Base-by-base conservation (phyloP, 2,888 invertebrate species). In the Pyrgus malvae region DNA sequence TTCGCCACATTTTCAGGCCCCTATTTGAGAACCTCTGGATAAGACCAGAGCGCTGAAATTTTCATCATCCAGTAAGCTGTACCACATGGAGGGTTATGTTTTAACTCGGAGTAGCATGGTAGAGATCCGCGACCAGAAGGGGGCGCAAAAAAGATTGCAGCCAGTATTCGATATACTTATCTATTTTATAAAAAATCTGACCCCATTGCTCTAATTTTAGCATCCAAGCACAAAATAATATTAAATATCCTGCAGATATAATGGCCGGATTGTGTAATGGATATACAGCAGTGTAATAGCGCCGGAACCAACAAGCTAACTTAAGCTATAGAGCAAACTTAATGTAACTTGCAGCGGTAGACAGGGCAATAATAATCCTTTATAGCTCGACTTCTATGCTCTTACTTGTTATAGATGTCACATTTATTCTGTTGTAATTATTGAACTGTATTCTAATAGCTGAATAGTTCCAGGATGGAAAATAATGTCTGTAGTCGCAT, bases 321-420 rank as follows among this genome's bases (percentile, higher is more conserved):
- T 78, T 76, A 71, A 76, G 75, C 77, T 70, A 69, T 68, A 71
- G 66, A 64, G 72, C 71, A 76, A 81, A 80, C 77, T 78, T 76
- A 75, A 76, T 76, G 78, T 69, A 74, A 80, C 71, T 78, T 74
- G 65, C 41, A 27, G 35, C 35, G 41, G 53, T 25, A 50, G 48
- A 37, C 40, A 12, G 27, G 23, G 35, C 54, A 57, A 55, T 57
- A 57, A 57, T 31, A 53, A 40, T 23, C 23, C 2, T 46, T 45
- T 40, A 23, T 31, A 19, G 37, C 29, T 45, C 37, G 53, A 46
- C 45, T 38, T 46, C 14, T 37, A 27, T 17, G 25, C 25, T 48
- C 37, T 23, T 14, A 33, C 11, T 50, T 41, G 35, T 35, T 42
- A 31, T 42, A 42, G 33, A 16, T 31, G 25, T 35, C 35, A 35